Evolutionary conservation across 2,888 invertebrate species (phyloP).

Genomic region (Drosophila prolongata): DNA sequence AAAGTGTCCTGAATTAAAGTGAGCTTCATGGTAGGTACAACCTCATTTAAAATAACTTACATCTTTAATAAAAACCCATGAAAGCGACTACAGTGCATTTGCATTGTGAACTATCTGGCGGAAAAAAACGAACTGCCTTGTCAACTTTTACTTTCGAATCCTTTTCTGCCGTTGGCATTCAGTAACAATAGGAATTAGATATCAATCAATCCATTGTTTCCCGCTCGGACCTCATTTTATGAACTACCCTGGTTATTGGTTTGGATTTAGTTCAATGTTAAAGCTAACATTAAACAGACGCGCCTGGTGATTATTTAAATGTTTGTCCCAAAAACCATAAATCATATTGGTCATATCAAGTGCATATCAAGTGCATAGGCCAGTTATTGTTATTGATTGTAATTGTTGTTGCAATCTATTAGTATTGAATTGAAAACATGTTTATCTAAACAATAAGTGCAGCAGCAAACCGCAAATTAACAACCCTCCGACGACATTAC

Average conservation of each 20-base stretch:
- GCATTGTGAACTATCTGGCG: constrained; percentile 53
- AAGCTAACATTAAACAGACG: constrained; percentile 8
- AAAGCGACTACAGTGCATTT: constrained; percentile 56
- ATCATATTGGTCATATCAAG: constrained; percentile 10
- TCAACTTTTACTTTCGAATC: background rate
- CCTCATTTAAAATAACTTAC: constrained; percentile 35
- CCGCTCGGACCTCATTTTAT: constrained; percentile 26
- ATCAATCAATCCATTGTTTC: constrained; percentile 54
- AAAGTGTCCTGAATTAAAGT: constrained; percentile 49
- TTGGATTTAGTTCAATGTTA: constrained; percentile 32
- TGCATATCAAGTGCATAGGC: constrained; percentile 10
- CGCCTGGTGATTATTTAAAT: background rate
- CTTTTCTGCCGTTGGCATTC: constrained; percentile 1
- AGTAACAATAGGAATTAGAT: constrained; percentile 49
- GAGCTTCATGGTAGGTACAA: background rate
- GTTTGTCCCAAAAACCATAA: constrained; percentile 2
- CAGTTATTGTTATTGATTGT: background rate
- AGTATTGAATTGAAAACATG: too few species aligned
- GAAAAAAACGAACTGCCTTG: constrained; percentile 20
- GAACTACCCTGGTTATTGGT: background rate
- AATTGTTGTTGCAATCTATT: too few species aligned
- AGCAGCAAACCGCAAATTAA: constrained; percentile 34
- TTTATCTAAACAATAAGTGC: constrained; percentile 7
- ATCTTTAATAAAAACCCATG: constrained; percentile 48
- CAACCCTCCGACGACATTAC: constrained; percentile 34